Conservation (phyloP, 2,113 vertebrate species). For the Catagonus wagneri region DNA sequence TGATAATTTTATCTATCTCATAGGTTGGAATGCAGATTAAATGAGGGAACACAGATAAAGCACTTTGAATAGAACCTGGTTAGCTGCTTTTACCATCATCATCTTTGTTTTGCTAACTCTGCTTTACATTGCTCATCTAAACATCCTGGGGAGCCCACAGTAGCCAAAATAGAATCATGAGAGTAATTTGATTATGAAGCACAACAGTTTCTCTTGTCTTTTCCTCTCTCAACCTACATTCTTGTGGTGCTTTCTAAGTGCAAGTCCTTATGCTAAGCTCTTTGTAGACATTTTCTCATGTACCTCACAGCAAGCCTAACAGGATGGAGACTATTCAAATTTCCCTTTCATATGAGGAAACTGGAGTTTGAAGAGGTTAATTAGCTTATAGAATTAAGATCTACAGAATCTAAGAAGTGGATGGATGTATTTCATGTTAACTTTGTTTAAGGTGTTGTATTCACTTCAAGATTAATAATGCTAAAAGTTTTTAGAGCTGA, state of each 20-base stretch:
- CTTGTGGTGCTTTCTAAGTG: not conserved
- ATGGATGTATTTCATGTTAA: not conserved
- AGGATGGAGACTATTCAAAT: not conserved
- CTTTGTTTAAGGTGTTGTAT: not conserved
- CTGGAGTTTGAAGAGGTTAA: conserved; percentile 7
- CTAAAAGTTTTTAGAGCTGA: not conserved
- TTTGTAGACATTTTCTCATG: conserved; percentile 15
- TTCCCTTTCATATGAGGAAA: conserved; percentile 4
- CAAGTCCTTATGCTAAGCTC: not conserved
- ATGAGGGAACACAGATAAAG: not conserved
- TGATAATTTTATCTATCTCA: not conserved
- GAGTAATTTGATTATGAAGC: not conserved
- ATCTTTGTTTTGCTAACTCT: not conserved
- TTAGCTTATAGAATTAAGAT: conserved; percentile 18
- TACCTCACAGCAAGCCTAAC: not conserved
- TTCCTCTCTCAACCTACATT: not conserved
- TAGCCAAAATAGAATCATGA: too few species aligned
- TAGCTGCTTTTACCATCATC: not conserved
- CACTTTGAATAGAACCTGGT: not conserved
- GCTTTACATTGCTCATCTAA: not conserved
- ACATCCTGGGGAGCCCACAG: not conserved
- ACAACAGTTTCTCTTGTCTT: not conserved
- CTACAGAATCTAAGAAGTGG: not conserved
- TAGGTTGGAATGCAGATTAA: not conserved
- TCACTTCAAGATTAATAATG: not conserved